Evolutionary conservation across 2,797 vertebrate species (phyloP).

Genomic region (Loriculus beryllinus): DNA sequence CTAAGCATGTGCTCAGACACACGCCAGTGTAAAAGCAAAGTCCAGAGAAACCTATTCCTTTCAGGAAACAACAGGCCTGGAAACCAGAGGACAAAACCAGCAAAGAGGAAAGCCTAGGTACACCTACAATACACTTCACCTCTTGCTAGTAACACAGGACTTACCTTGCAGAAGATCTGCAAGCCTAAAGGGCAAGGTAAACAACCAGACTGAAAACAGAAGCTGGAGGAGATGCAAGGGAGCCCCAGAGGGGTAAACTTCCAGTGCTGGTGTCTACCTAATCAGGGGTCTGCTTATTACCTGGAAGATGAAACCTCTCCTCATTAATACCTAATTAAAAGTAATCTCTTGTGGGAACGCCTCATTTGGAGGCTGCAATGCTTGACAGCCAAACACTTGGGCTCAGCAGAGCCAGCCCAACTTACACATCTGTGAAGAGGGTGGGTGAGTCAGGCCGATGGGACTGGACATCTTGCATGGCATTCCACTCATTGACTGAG

Average conservation of each 20-base stretch:
- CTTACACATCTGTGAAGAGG: slow-evolving; percentile 95
- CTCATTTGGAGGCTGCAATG: not conserved
- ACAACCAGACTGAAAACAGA: not conserved
- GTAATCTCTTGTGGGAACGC: not conserved
- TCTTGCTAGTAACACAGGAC: not conserved
- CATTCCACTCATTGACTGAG: slow-evolving; percentile 97
- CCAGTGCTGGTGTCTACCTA: not conserved
- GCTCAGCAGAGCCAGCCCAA: slow-evolving; percentile 9
- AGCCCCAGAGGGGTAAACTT: not conserved
- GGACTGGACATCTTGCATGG: slow-evolving; percentile 96
- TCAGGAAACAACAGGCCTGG: not conserved
- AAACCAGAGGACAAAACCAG: not conserved
- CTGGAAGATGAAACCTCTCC: not conserved
- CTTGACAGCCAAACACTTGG: not conserved
- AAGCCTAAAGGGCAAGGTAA: not conserved
- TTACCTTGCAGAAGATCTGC: not conserved
- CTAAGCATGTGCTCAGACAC: not conserved
- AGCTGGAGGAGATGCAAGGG: not conserved
- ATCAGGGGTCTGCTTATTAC: not conserved
- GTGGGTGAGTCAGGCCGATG: slow-evolving; percentile 92
- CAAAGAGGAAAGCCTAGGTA: not conserved
- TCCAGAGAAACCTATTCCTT: not conserved
- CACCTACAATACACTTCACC: not conserved
- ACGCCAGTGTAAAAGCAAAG: not conserved
- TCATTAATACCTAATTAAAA: not conserved